phyloP scores from a whole-genome alignment of 2,797 vertebrate species.

The Leontocebus nigricollis region DNA sequence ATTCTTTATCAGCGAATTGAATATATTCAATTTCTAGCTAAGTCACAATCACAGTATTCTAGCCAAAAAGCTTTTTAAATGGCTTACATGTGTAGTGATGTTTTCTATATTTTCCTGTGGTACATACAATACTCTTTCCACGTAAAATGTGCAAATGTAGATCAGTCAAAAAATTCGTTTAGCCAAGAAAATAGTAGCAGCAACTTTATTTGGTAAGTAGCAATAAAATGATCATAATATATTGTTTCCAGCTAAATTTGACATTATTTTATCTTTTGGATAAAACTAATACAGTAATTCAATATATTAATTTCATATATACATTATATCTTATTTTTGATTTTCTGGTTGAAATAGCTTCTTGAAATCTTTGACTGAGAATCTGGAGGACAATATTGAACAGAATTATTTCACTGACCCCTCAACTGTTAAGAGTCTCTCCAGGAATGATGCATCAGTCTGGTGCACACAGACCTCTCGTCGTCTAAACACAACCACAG shows the following conservation, averaged over 20 bases:
- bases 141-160: constrained; percentile 58
- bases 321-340: neutral
- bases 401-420: neutral
- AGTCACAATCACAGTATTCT: constrained; percentile 1
- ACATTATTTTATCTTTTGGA: neutral
- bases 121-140: constrained; percentile 15
- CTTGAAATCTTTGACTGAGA: neutral
- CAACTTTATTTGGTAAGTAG: neutral
- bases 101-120: constrained; percentile 55
- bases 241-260: neutral
- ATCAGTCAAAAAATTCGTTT: constrained; percentile 70
- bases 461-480: constrained; percentile 26
- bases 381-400: neutral
- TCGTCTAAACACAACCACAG: constrained; percentile 59
- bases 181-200: neutral
- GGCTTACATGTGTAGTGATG: constrained; percentile 38
- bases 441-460: neutral
- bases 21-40: neutral
- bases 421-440: neutral
- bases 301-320: neutral
- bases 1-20: constrained; percentile 55
- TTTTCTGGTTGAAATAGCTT: neutral
- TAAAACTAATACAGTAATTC: neutral
- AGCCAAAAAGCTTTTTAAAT: neutral
- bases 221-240: neutral